These are phyloP conservation scores for Danaus plexippus DNA, from an alignment of 1,140 invertebrate species.

Conservation along the genomic window DNA sequence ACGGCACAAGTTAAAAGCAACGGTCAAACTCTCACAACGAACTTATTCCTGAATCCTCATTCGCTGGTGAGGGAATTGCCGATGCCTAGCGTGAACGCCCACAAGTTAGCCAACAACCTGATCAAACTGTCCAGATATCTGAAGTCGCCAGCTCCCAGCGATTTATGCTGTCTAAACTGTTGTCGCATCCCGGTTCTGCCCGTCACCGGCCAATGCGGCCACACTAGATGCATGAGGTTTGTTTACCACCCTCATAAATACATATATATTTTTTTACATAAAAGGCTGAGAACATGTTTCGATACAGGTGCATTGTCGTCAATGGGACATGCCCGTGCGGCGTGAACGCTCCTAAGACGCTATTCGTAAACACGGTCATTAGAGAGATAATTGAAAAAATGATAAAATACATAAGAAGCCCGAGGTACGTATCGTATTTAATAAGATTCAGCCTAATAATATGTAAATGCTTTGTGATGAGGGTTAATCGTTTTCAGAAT, in stretches of 20 bases:
- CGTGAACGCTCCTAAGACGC: conserved; percentile 15
- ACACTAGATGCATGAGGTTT: conserved; percentile 43
- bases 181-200: conserved; percentile 31
- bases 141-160: conserved; percentile 23
- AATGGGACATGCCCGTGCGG: conserved; percentile 35
- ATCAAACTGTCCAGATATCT: conserved; percentile 37
- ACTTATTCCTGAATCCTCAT: neutral
- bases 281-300: conserved; percentile 1
- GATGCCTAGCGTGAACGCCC: conserved; percentile 12
- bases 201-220: conserved; percentile 42
- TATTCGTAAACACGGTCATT: conserved; percentile 32
- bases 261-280: conserved; percentile 3
- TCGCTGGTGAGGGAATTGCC: neutral
- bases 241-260: conserved; percentile 11
- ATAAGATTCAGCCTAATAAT: neutral
- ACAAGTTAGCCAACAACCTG: conserved; percentile 31
- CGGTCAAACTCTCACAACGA: neutral
- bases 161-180: conserved; percentile 35
- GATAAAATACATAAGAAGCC: conserved; percentile 14
- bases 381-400: conserved; percentile 36
- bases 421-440: conserved; percentile 18
- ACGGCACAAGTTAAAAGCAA: too few species aligned
- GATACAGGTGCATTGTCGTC: conserved; percentile 30
- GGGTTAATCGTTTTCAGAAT: conserved; percentile 5
- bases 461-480: conserved; percentile 1